These are phyloP conservation scores for Turritopsis dohrnii DNA, from an alignment of 30 jellyfish, hydroid and myxozoan species.

Conservation along the genomic window DNA sequence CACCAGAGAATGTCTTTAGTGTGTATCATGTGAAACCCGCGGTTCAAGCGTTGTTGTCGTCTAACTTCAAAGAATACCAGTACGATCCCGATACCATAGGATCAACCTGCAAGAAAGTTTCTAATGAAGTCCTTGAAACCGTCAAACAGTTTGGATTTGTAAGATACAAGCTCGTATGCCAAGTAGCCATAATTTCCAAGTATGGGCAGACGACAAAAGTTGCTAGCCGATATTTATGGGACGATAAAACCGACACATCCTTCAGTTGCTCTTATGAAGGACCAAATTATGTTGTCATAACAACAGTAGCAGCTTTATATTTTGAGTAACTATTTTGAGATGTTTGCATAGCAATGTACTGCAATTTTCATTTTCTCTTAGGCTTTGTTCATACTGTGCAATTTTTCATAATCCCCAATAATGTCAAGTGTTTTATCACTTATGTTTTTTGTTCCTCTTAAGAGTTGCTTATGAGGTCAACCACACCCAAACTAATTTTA, in stretches of 20 bases:
- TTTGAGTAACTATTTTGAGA: too few relatives aligned
- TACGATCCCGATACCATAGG: not conserved
- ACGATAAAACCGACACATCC: not conserved
- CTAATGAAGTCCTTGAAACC: not conserved
- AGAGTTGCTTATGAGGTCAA: too few relatives aligned
- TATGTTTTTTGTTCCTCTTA: too few relatives aligned
- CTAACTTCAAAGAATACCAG: not conserved
- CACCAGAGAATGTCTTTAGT: not conserved
- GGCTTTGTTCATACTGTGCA: too few relatives aligned
- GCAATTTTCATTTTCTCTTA: too few relatives aligned
- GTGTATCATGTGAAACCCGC: not conserved
- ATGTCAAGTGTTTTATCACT: too few relatives aligned
- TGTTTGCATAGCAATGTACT: too few relatives aligned
- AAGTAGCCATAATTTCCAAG: not conserved
- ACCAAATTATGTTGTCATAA: not conserved
- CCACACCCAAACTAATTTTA: too few relatives aligned
- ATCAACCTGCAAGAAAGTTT: not conserved
- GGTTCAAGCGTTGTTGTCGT: not conserved
- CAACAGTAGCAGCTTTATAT: not conserved
- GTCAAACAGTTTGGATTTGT: not conserved
- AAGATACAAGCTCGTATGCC: not conserved
- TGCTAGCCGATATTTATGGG: not conserved
- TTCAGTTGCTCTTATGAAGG: not conserved
- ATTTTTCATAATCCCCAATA: too few relatives aligned
- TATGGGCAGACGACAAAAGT: not conserved